Conservation (phyloP, 2,113 vertebrate species). For the Oncorhynchus kisutch region DNA sequence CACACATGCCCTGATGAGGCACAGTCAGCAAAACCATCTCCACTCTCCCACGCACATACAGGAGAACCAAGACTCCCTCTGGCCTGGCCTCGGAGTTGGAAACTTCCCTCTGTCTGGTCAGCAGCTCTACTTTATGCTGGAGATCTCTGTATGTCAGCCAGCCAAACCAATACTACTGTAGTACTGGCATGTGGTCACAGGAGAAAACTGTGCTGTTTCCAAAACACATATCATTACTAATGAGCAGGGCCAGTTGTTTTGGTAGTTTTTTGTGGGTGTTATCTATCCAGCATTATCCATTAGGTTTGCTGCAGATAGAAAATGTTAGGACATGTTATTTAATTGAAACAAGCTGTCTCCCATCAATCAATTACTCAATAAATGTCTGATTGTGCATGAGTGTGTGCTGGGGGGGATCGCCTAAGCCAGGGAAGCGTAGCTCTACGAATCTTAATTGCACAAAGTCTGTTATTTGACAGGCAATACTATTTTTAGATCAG, state of each 20-base stretch:
- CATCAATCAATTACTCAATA: no score
- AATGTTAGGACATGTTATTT: no score
- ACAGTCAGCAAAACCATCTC: constrained; percentile 56
- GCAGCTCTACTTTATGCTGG: constrained; percentile 28
- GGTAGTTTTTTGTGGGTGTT: no score
- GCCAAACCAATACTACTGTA: constrained; percentile 12
- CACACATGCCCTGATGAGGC: constrained; percentile 40
- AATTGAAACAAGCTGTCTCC: no score
- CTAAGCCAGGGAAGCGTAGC: no score
- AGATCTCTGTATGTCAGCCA: constrained; percentile 16
- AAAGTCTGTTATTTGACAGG: no score
- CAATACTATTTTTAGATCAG: no score
- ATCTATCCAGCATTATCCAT: no score
- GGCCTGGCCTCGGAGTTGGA: constrained; percentile 48
- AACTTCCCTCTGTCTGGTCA: constrained; percentile 52
- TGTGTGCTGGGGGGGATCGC: no score
- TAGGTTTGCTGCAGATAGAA: no score
- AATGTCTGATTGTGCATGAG: no score
- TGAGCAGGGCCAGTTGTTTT: neutral
- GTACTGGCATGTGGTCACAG: neutral
- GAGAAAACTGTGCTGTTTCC: constrained; percentile 3
- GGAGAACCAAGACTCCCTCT: constrained; percentile 33
- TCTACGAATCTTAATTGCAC: no score
- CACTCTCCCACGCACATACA: constrained; percentile 48
- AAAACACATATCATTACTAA: constrained; percentile 24